Evolutionary conservation across 2,113 vertebrate genomes (phyloP), one percentile per base, ranked within the genome.

Genomic region (Mormoops blainvillei): DNA sequence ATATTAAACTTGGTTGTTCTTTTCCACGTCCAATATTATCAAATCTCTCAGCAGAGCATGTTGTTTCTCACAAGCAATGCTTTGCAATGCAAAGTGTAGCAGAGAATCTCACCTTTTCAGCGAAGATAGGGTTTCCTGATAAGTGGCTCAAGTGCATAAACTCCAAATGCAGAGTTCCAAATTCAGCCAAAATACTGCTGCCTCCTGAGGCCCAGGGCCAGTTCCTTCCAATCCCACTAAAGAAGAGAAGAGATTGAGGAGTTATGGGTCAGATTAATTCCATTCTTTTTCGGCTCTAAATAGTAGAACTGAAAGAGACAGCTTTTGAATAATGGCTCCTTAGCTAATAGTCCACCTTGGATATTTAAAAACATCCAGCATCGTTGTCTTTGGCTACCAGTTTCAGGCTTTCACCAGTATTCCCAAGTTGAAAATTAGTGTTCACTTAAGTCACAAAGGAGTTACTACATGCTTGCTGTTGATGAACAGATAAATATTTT

Each of bases 181-280:
- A 99, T 98, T 99, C 99, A 11, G 99, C 99, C 98, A 99, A 98
- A 98, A 99, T 99, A 97, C 99, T 99, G 99, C 99, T 99, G 97
- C 99, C 99, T 1, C 99, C 99, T 0, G 99, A 99, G 2, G 99
- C 99, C 99, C 99, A 99, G 0, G 99, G 99, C 99, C 99, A 99
- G 97, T 99, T 99, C 87, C 99, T 99, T 67, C 99, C 99, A 0
- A 99, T 99, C 5, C 99, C 99, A 92, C 99, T 99, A 97, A 24
- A 94, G 26, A 88, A 96, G 65, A 97, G 38, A 97, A 89, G 68
- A 97, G 81, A 97, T 20, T 11, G 89, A 81, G 89, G 45, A 92
- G 81, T 87, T 91, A 93, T 20, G 38, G 16, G 33, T 93, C 43
- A 91, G 38, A 63, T 1, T 33, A 33, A 63, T 50, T 92, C 43